Percentiles rank a stretch among this genome's conserved stretches.
phyloP scores from a whole-genome alignment of 2,888 invertebrate species.

The Drepana falcataria region DNA sequence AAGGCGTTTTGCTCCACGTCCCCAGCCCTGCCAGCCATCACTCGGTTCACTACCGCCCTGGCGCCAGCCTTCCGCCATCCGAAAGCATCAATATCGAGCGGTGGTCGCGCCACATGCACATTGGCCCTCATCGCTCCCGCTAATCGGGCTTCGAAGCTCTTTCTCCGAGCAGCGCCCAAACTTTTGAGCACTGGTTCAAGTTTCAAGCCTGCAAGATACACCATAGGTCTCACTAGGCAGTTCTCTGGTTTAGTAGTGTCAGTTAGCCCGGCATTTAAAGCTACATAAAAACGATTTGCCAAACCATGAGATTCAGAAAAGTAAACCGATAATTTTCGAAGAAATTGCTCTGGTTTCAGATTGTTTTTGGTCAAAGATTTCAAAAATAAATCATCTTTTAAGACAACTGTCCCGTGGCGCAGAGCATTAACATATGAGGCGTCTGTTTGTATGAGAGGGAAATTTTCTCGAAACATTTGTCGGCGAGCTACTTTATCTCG shows the following conservation, averaged over 20 bases:
- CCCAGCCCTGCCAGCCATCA: conserved; percentile 25
- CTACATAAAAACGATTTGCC: conserved; percentile 20
- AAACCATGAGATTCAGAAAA: conserved; percentile 44
- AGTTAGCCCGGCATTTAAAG: conserved; percentile 7
- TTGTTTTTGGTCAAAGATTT: conserved; percentile 15
- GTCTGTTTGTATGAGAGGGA: conserved; percentile 32
- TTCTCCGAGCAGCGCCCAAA: not conserved
- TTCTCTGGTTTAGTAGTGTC: conserved; percentile 4
- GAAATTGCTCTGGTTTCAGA: conserved; percentile 30
- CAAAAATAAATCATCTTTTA: conserved; percentile 26
- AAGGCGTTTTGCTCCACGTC: conserved; percentile 24
- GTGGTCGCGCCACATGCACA: conserved; percentile 35
- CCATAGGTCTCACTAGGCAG: conserved; percentile 15
- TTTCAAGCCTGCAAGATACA: conserved; percentile 13
- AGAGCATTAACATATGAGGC: conserved; percentile 48
- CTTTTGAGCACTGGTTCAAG: conserved; percentile 3
- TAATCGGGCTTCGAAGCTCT: conserved; percentile 9
- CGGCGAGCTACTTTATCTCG: conserved; percentile 36
- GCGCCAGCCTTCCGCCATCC: conserved; percentile 40
- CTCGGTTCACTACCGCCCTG: conserved; percentile 41
- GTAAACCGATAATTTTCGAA: conserved; percentile 38
- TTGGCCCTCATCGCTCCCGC: conserved; percentile 36
- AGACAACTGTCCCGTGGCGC: conserved; percentile 35
- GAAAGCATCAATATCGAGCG: conserved; percentile 26
- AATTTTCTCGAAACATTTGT: conserved; percentile 35